Evolutionary conservation across 2,888 invertebrate genomes (phyloP).

Genomic region (Scaptomyza caliginosa): DNA sequence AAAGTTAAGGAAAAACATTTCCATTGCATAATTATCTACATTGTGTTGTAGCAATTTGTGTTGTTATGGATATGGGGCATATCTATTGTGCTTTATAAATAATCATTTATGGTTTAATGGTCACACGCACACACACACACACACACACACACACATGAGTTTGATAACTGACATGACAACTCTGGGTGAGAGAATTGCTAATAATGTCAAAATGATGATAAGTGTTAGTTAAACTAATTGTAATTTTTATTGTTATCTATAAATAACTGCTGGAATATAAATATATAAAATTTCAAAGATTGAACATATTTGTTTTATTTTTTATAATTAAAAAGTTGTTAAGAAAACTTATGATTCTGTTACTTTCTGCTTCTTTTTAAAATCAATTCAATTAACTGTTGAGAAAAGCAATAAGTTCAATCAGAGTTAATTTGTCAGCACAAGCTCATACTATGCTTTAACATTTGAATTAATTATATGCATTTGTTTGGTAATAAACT

Average conservation of each 20-base stretch:
- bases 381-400: background rate
- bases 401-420: background rate
- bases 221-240: slow-evolving; percentile 2
- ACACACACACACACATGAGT: slow-evolving; percentile 13
- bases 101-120: slow-evolving; percentile 61
- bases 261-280: too few relatives aligned
- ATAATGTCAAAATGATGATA: slow-evolving; percentile 9
- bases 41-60: background rate
- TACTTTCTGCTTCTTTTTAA: background rate
- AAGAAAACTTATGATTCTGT: too few relatives aligned
- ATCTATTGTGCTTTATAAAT: slow-evolving; percentile 33
- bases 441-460: background rate
- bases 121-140: too few relatives aligned
- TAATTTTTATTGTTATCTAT: background rate
- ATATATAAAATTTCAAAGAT: too few relatives aligned
- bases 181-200: background rate
- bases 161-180: slow-evolving; percentile 15
- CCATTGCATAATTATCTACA: background rate
- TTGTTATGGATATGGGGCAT: slow-evolving; percentile 5
- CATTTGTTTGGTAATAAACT: background rate
- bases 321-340: too few relatives aligned
- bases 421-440: background rate
- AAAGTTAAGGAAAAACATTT: too few relatives aligned
- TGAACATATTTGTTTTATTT: too few relatives aligned
- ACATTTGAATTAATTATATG: background rate